Evolutionary conservation across 2,888 invertebrate genomes (phyloP).

Genomic region (Drosophila borealis): DNA sequence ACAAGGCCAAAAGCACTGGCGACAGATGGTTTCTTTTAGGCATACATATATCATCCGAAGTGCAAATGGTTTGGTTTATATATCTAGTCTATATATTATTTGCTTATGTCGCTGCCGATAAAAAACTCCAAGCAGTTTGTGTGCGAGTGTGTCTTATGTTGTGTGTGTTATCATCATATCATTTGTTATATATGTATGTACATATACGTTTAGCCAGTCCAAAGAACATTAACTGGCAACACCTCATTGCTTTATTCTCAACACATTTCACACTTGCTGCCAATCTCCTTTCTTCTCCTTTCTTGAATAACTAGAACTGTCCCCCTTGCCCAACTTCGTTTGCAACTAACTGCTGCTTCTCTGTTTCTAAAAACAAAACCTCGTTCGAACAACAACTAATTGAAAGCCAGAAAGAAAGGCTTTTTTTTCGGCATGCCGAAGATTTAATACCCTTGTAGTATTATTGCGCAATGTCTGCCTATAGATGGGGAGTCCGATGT

Average conservation of each 20-base stretch:
- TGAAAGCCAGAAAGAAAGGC: too few species aligned
- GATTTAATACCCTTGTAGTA: too few species aligned
- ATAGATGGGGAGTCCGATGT: too few species aligned
- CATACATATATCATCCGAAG: conserved; percentile 61
- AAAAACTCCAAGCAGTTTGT: conserved; percentile 11
- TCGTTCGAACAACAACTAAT: conserved; percentile 6
- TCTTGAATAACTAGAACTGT: conserved; percentile 1
- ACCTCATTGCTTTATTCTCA: conserved; percentile 37
- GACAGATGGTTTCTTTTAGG: conserved; percentile 85
- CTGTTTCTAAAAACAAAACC: conserved; percentile 15
- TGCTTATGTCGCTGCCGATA: conserved; percentile 45
- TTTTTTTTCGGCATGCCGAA: too few species aligned
- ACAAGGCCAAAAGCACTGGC: conserved; percentile 85
- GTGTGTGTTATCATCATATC: conserved; percentile 21
- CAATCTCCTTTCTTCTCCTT: conserved; percentile 3
- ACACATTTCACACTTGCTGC: conserved; percentile 8
- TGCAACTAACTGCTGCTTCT: conserved; percentile 33
- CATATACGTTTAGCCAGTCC: too few species aligned
- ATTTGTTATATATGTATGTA: conserved; percentile 15
- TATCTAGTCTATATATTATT: conserved; percentile 22
- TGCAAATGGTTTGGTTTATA: conserved; percentile 61
- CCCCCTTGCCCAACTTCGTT: conserved; percentile 29
- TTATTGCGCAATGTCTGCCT: too few species aligned
- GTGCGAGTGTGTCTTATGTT: conserved; percentile 30
- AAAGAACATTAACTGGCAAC: conserved; percentile 42